A percentile compares a stretch with the other conserved stretches of the same genome.
phyloP scores from a whole-genome alignment of 30 jellyfish, hydroid and myxozoan genomes.

The Cassiopea andromeda region DNA sequence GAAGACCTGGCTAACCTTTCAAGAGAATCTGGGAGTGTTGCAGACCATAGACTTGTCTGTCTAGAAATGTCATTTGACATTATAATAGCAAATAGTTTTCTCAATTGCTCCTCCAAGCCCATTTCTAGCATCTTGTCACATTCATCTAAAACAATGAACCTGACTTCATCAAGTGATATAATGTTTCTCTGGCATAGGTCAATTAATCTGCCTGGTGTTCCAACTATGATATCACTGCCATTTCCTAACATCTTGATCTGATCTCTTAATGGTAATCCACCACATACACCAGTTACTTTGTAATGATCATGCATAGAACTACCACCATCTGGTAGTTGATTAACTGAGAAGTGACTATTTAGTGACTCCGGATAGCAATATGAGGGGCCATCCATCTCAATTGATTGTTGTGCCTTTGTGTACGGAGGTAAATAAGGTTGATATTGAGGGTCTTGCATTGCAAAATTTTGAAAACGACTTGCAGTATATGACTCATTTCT shows the following conservation, averaged over 20 bases:
- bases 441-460: neutral
- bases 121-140: slow-evolving; percentile 94
- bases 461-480: neutral
- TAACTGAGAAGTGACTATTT: neutral
- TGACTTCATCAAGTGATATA: slow-evolving; percentile 29
- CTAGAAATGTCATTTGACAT: slow-evolving; percentile 42
- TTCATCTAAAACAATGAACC: slow-evolving; percentile 89
- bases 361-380: neutral
- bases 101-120: slow-evolving; percentile 88
- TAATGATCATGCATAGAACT: neutral
- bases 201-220: slow-evolving; percentile 95
- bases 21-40: slow-evolving; percentile 88
- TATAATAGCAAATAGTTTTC: slow-evolving; percentile 71
- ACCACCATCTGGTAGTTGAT: neutral
- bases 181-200: slow-evolving; percentile 66
- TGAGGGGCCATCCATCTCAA: neutral
- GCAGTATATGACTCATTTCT: neutral
- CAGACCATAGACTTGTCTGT: slow-evolving; percentile 93
- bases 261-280: slow-evolving; percentile 77
- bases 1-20: slow-evolving; percentile 94
- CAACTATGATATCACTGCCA: slow-evolving; percentile 63
- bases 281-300: slow-evolving; percentile 70
- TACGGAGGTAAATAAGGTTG: neutral
- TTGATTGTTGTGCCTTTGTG: neutral
- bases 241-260: slow-evolving; percentile 45